Base-by-base conservation (phyloP, 2,113 vertebrate species). In the Leucopsar rothschildi region DNA sequence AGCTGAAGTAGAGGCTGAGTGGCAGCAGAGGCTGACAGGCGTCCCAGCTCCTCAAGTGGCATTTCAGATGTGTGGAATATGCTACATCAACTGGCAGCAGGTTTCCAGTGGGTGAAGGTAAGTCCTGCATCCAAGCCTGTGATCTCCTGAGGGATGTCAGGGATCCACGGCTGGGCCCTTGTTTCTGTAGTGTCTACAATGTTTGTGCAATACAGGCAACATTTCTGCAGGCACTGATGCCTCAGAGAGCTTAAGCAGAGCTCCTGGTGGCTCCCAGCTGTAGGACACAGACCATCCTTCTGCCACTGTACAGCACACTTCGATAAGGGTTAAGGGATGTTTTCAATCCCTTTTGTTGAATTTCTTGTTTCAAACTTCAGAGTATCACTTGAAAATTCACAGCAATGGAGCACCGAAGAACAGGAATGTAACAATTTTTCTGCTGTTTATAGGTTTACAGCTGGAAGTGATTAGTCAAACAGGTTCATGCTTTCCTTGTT, bases 61-160 rank as follows among this genome's bases (percentile, higher is more conserved):
- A n/a, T 76, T 92, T 95, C 96, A 90, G 82, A 98, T 98, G 98
- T 84, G 79, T 83, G 97, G 96, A 97, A 89, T 92, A 96, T 97
- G 96, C 93, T 97, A 96, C 78, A 85, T 96, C 94, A 98, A 96
- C 63, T 97, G 98, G 98, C 97, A 97, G 87, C 97, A 93, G 87
- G 97, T 97, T 53, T 97, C 97, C 97, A 98, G 97, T 98, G 98
- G 98, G 91, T 98, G 96, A 98, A 98, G 98, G 98, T 98, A 91
- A 97, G 98, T 75, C 37, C 61, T 68, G 42, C 15, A 15, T 35
- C 47, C 52, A 66, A 14, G 31, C 1, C 8, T 31, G 4, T 10
- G 19, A 23, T n/a, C 21, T 69, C 42, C 42, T 24, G 45, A 12
- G 55, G n/a, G 28, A 5, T 55, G 28, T 31, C 65, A 68, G 71